Percentiles rank a stretch among this genome's conserved stretches.
Conservation (phyloP, 2,113 vertebrate species). For the Eonycteris spelaea region DNA sequence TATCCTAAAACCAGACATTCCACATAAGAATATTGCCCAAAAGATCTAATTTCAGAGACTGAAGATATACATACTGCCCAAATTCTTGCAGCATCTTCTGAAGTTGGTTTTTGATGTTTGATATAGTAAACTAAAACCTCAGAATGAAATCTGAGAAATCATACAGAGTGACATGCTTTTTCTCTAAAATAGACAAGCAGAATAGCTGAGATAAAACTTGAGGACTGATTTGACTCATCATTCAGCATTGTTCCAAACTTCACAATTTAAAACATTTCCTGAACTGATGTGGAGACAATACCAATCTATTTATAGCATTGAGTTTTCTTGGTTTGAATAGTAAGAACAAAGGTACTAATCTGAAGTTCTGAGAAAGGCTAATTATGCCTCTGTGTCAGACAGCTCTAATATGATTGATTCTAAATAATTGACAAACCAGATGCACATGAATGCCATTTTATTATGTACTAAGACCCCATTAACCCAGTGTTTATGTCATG, state of each 20-base stretch:
- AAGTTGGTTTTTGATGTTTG: conserved; percentile 25
- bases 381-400: conserved; percentile 66
- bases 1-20: neutral
- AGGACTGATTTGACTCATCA: conserved; percentile 61
- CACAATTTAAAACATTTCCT: conserved; percentile 42
- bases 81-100: conserved; percentile 58
- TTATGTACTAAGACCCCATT: conserved; percentile 55
- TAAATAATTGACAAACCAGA: conserved; percentile 62
- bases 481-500: conserved; percentile 40
- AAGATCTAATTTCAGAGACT: neutral
- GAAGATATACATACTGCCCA: neutral
- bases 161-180: neutral
- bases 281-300: conserved; percentile 54
- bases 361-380: conserved; percentile 67
- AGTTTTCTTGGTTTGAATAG: conserved; percentile 42
- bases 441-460: conserved; percentile 61
- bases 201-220: conserved; percentile 54
- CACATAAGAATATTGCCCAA: neutral
- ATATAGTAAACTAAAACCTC: conserved; percentile 21
- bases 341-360: conserved; percentile 62
- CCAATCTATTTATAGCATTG: conserved; percentile 57
- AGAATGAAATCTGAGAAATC: conserved; percentile 58
- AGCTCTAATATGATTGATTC: conserved; percentile 45
- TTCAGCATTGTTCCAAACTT: conserved; percentile 47
- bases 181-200: conserved; percentile 62